Percentiles rank a stretch among this genome's conserved stretches.
These are phyloP conservation scores for Thereva unica DNA, from an alignment of 2,888 invertebrate genomes.

Conservation along the genomic window DNA sequence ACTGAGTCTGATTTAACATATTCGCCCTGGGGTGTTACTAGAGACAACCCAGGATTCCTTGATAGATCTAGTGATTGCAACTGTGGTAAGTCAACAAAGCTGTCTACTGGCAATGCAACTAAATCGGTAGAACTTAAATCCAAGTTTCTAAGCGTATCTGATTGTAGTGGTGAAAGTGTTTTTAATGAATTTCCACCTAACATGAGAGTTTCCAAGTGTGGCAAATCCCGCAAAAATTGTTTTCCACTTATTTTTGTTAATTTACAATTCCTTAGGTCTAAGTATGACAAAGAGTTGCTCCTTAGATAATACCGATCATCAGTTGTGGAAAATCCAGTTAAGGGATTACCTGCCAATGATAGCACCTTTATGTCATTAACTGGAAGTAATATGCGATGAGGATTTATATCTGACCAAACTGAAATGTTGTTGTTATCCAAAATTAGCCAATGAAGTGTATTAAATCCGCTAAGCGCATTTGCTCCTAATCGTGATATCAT, in stretches of 20 bases:
- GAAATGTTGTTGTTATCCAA: constrained; percentile 67
- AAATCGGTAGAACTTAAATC: constrained; percentile 66
- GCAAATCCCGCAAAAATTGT: constrained; percentile 57
- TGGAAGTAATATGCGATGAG: constrained; percentile 60
- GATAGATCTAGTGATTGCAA: constrained; percentile 66
- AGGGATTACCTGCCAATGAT: constrained; percentile 68
- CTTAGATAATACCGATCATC: constrained; percentile 62
- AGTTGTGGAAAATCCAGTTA: constrained; percentile 61
- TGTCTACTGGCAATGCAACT: constrained; percentile 59
- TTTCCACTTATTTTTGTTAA: constrained; percentile 62
- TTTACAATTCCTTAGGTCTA: constrained; percentile 67
- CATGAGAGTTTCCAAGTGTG: constrained; percentile 61
- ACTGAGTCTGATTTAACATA: constrained; percentile 62
- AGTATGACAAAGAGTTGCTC: constrained; percentile 63
- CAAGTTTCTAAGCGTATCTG: constrained; percentile 61
- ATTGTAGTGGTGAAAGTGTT: constrained; percentile 60
- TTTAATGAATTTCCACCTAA: constrained; percentile 62
- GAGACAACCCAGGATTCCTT: constrained; percentile 63
- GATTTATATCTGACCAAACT: constrained; percentile 64
- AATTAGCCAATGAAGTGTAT: constrained; percentile 64
- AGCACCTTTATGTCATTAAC: constrained; percentile 63
- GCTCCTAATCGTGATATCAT: constrained; percentile 60
- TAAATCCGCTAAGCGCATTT: constrained; percentile 61
- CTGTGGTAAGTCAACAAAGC: constrained; percentile 64
- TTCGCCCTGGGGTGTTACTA: constrained; percentile 52